These are phyloP conservation scores for Tretioscincus oriximinensis DNA, from an alignment of 2,113 vertebrate species.

Conservation along the genomic window DNA sequence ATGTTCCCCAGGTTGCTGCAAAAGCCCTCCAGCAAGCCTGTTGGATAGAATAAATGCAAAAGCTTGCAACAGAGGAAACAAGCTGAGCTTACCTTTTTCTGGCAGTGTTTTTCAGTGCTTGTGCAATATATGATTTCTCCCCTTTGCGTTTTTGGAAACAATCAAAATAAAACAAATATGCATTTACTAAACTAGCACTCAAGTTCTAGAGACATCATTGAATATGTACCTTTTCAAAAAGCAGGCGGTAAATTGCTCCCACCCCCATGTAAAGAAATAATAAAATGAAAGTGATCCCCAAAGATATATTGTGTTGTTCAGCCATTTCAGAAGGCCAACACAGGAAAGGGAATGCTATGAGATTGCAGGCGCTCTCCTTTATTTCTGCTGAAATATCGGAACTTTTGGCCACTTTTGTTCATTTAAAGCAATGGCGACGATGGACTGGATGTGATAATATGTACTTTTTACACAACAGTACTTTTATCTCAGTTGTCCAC, in stretches of 20 bases:
- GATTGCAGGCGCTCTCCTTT: no score
- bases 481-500: no score
- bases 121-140: no score
- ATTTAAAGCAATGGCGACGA: no score
- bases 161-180: neutral
- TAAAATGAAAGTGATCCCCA: no score
- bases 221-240: neutral
- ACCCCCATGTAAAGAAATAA: neutral
- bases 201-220: neutral
- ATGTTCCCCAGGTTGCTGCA: neutral
- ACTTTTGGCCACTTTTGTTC: no score
- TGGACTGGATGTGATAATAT: no score
- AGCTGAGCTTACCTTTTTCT: neutral
- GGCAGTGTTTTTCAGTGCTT: neutral
- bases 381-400: no score
- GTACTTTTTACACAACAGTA: no score
- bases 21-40: constrained; percentile 13
- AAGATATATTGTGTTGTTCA: neutral
- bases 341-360: no score
- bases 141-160: neutral
- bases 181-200: neutral
- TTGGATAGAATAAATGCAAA: neutral
- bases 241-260: neutral
- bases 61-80: neutral
- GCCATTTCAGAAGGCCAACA: no score